Evolutionary conservation across 2,113 vertebrate genomes (phyloP).

Genomic region (Macquaria australasica): DNA sequence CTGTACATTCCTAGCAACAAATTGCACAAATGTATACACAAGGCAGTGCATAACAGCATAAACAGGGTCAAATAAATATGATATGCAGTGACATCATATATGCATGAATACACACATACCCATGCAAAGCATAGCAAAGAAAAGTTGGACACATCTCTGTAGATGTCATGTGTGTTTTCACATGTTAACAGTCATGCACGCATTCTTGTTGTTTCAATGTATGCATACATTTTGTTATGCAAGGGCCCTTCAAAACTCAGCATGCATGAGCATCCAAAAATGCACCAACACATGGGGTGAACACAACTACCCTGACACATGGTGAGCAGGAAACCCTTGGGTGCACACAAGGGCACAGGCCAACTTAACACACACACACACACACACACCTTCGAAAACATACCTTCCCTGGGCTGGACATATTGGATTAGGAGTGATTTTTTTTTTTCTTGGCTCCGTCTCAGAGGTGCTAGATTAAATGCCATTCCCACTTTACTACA

Average conservation of each 20-base stretch:
- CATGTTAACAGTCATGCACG: background rate
- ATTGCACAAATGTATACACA: too few species aligned
- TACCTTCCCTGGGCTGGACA: conserved; percentile 67
- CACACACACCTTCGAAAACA: conserved; percentile 47
- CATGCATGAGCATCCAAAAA: conserved; percentile 11
- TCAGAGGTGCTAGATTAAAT: conserved; percentile 83
- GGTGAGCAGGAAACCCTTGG: background rate
- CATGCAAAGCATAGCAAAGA: background rate
- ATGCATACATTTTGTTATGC: conserved; percentile 10
- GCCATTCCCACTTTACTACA: conserved; percentile 82
- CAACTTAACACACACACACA: conserved; percentile 17
- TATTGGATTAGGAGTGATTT: conserved; percentile 80
- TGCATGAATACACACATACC: conserved; percentile 30
- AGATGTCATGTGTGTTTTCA: conserved; percentile 14
- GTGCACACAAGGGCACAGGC: conserved; percentile 24
- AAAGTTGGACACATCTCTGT: background rate
- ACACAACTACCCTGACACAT: background rate
- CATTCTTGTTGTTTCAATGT: background rate
- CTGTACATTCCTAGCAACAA: too few species aligned
- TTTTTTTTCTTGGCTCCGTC: conserved; percentile 64
- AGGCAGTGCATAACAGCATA: conserved; percentile 2
- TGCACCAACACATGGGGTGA: background rate
- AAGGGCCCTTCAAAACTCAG: background rate
- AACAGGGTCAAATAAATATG: conserved; percentile 33
- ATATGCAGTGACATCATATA: conserved; percentile 44